Evolutionary conservation across 1,140 invertebrate genomes (phyloP), one percentile per base, ranked within the genome.

Genomic region (Zaprionus ornatus): DNA sequence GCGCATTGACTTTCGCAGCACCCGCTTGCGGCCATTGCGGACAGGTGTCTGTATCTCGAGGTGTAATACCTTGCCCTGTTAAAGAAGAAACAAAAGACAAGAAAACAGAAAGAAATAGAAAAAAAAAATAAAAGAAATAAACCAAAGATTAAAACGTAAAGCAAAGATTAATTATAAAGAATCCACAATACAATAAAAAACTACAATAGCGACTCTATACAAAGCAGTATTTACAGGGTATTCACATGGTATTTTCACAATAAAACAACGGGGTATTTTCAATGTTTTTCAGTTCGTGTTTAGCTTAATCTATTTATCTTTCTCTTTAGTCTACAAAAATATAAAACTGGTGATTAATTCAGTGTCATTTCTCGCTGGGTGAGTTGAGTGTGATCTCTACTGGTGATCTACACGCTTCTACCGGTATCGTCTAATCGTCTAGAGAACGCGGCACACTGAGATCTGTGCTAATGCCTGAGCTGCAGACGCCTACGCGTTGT

Each of bases 21-120:
- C 37, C 5, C 88, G 66, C 25, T 91, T 91, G 5, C 81, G 76
- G 3, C 88, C 88, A 57, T 91, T 91, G 9, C 88, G 73, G 23
- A 91, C 5, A 3, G 88, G 88, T 9, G 88, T 82, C 25, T 70
- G 60, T 1, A 60, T 84, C 12, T 87, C 82, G 35, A 87, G 66
- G 17, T 72, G 73, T 42, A 83, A 40, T 15, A 91, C 79, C 13
- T 77, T 90, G 19, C 64, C 76, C 75, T 91, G 17, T 55, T 62
- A 50, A 52, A 67, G 48, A 57, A 32, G 19, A 40, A 56, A 79
- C 23, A 69, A 27, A 67, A 61, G 19, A 13, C 9, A 66, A 50
- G 12, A 56, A 32, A 67, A 60, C 55, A 48, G 19, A 37, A 32
- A 79, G 37, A 69, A 45, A 71, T 48, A 54, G 21, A 21, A 55